A percentile compares a stretch with the other conserved stretches of the same genome.
Evolutionary conservation across 2,888 invertebrate genomes (phyloP).

Genomic region (Patella depressa): DNA sequence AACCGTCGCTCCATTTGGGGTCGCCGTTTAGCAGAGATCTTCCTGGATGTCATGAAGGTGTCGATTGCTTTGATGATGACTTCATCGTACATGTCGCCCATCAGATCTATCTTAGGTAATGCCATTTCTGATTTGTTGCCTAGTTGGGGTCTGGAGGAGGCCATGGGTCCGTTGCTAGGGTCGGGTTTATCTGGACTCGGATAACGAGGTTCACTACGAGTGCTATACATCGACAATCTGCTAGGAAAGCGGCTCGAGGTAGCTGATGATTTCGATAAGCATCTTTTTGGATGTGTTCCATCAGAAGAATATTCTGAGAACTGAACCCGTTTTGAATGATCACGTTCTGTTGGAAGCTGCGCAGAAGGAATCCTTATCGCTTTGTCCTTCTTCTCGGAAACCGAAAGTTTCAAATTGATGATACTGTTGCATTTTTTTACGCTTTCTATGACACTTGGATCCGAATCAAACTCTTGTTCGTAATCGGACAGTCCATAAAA

Average conservation of each 20-base stretch:
- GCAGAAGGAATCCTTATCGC: neutral
- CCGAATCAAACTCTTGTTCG: neutral
- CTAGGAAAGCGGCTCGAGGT: neutral
- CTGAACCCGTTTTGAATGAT: neutral
- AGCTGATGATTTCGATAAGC: neutral
- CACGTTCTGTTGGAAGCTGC: neutral
- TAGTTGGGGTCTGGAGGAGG: neutral
- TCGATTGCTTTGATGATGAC: conserved; percentile 56
- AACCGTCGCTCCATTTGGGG: neutral
- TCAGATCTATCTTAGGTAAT: conserved; percentile 59
- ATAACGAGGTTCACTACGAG: neutral
- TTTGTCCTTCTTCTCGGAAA: neutral
- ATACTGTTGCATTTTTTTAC: conserved; percentile 1
- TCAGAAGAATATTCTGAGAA: conserved; percentile 3
- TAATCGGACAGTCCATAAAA: neutral
- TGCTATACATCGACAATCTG: neutral
- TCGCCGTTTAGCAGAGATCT: neutral
- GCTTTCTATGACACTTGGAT: neutral
- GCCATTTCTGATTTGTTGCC: conserved; percentile 26
- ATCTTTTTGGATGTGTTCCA: neutral
- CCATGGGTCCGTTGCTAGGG: neutral
- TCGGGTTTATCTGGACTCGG: neutral
- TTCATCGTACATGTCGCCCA: conserved; percentile 55
- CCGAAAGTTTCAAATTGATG: neutral
- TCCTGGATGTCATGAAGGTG: conserved; percentile 39